Evolutionary conservation across 2,888 invertebrate species (phyloP).

Genomic region (Opisthograptis luteolata): DNA sequence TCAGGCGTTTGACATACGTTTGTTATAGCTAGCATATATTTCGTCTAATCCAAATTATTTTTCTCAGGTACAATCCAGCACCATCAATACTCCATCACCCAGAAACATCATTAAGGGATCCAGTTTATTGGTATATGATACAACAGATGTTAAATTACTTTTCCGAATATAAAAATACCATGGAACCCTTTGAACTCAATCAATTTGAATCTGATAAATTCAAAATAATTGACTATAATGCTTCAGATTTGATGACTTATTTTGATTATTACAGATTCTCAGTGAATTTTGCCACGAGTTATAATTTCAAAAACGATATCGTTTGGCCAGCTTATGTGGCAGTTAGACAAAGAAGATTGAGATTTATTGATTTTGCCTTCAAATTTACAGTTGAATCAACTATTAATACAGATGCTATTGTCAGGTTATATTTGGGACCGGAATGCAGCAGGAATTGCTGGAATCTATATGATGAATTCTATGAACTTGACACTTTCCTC

Average conservation of each 20-base stretch:
- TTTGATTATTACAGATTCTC: conserved; percentile 64
- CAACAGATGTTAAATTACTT: conserved; percentile 62
- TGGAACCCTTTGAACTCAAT: conserved; percentile 58
- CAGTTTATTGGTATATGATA: conserved; percentile 67
- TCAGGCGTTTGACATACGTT: too few species aligned
- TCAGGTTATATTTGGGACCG: conserved; percentile 72
- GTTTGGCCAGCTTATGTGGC: conserved; percentile 44
- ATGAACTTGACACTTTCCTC: conserved; percentile 62
- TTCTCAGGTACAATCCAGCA: conserved; percentile 68
- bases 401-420: conserved; percentile 46
- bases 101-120: conserved; percentile 71
- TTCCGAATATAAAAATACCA: conserved; percentile 55
- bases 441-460: conserved; percentile 60
- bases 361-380: conserved; percentile 58
- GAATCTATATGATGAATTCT: conserved; percentile 58
- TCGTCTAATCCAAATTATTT: background rate
- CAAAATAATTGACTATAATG: conserved; percentile 50
- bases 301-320: conserved; percentile 33
- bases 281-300: conserved; percentile 54
- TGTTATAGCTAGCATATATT: background rate
- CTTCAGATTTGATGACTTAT: conserved; percentile 61
- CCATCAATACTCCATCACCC: conserved; percentile 72
- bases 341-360: conserved; percentile 67
- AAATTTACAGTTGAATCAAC: conserved; percentile 61
- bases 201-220: conserved; percentile 57